Evolutionary conservation across 2,888 invertebrate species (phyloP).

Genomic region (Trichopoda pennipes): DNA sequence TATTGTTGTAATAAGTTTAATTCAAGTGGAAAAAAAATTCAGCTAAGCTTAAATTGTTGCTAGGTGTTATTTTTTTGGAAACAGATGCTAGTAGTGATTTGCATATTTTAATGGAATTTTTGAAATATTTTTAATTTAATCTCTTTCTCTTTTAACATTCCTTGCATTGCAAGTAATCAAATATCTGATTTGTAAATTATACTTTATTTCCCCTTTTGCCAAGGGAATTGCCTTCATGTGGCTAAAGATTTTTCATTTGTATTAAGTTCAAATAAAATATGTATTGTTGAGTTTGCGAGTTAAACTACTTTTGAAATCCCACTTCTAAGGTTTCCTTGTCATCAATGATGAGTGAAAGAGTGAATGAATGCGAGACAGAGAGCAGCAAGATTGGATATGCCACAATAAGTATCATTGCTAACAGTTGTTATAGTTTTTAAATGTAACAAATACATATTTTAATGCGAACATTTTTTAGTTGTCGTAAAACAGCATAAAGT

Average conservation of each 20-base stretch:
- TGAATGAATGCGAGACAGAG: not conserved
- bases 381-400: not conserved
- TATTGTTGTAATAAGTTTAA: no score
- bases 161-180: slow-evolving; percentile 1
- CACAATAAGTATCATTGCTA: slow-evolving; percentile 1
- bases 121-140: not conserved
- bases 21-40: no score
- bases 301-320: slow-evolving; percentile 5
- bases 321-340: slow-evolving; percentile 32
- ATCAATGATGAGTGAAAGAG: slow-evolving; percentile 17
- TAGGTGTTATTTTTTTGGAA: no score
- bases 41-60: no score
- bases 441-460: not conserved
- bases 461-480: not conserved
- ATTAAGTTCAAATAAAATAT: not conserved
- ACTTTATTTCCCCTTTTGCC: slow-evolving; percentile 20
- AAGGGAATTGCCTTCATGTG: slow-evolving; percentile 29
- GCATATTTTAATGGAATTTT: no score
- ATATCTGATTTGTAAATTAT: slow-evolving; percentile 29
- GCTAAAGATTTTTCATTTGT: slow-evolving; percentile 2
- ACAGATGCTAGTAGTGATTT: no score
- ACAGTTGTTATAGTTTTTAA: not conserved
- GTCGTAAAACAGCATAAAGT: not conserved
- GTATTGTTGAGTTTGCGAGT: not conserved
- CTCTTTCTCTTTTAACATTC: not conserved